Evolutionary conservation across 1,140 invertebrate species (phyloP).

Genomic region (Rhagoletis pomonella): DNA sequence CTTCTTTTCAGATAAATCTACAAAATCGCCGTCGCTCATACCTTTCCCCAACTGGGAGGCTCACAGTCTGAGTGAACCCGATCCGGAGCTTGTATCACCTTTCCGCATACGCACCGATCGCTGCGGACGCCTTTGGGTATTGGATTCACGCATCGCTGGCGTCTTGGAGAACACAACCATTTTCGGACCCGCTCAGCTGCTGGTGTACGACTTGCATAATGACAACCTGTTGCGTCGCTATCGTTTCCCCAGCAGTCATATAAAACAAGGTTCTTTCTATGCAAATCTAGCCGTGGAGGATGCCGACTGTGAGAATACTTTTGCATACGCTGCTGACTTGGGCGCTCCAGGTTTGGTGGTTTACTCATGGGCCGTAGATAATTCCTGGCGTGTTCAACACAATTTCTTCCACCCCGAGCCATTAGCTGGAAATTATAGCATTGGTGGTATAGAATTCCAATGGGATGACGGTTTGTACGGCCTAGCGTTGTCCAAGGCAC

Average conservation of each 20-base stretch:
- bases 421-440: constrained; percentile 81
- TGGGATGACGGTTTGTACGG: constrained; percentile 87
- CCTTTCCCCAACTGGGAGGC: constrained; percentile 86
- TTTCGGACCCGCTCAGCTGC: constrained; percentile 77
- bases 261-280: constrained; percentile 82
- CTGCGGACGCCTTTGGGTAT: constrained; percentile 84
- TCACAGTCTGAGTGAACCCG: constrained; percentile 76
- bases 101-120: constrained; percentile 83
- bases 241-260: constrained; percentile 78
- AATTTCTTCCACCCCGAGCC: constrained; percentile 84
- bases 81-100: constrained; percentile 83
- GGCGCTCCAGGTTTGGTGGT: constrained; percentile 81
- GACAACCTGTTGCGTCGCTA: constrained; percentile 81
- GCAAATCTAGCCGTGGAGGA: constrained; percentile 86
- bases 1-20: constrained; percentile 78
- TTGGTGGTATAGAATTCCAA: constrained; percentile 82
- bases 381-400: constrained; percentile 82
- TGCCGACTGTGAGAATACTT: constrained; percentile 80
- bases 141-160: constrained; percentile 83
- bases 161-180: constrained; percentile 77
- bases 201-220: constrained; percentile 84
- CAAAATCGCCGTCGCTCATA: constrained; percentile 80
- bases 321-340: constrained; percentile 81
- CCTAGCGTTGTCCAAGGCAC: constrained; percentile 79
- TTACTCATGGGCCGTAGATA: constrained; percentile 81